These are phyloP conservation scores for Scartelaos histophorus DNA, from an alignment of 2,113 vertebrate species.

Conservation along the genomic window DNA sequence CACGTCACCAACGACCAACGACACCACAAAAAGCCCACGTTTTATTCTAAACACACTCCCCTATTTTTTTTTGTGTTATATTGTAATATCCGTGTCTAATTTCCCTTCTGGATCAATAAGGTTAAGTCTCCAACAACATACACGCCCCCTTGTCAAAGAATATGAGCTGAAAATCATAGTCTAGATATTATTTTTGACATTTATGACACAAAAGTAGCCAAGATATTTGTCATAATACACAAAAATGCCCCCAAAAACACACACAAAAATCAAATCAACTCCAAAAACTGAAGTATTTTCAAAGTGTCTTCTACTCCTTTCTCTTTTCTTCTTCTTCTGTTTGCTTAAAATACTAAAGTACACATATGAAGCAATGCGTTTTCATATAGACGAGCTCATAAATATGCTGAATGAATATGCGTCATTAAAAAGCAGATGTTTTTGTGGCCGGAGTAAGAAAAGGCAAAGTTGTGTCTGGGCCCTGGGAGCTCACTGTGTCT, in stretches of 20 bases:
- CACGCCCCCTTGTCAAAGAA: not conserved
- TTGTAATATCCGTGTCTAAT: too few relatives aligned
- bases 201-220: not conserved
- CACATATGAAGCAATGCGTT: not conserved
- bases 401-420: constrained; percentile 5
- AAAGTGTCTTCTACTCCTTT: not conserved
- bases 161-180: not conserved
- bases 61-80: too few relatives aligned
- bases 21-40: not conserved
- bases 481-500: constrained; percentile 18
- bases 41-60: too few relatives aligned
- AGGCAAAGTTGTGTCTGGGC: constrained; percentile 36
- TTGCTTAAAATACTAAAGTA: not conserved
- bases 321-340: not conserved
- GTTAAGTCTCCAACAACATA: not conserved
- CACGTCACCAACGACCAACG: not conserved
- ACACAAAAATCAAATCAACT: not conserved
- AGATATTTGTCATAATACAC: not conserved
- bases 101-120: too few relatives aligned
- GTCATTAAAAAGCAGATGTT: constrained; percentile 25
- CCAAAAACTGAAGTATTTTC: too few relatives aligned
- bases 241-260: not conserved
- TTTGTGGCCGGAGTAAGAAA: constrained; percentile 19
- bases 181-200: not conserved
- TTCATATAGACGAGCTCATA: not conserved